A percentile compares a stretch with the other conserved stretches of the same genome.
Evolutionary conservation across 2,797 vertebrate genomes (phyloP).

Genomic region (Scleropages formosus): DNA sequence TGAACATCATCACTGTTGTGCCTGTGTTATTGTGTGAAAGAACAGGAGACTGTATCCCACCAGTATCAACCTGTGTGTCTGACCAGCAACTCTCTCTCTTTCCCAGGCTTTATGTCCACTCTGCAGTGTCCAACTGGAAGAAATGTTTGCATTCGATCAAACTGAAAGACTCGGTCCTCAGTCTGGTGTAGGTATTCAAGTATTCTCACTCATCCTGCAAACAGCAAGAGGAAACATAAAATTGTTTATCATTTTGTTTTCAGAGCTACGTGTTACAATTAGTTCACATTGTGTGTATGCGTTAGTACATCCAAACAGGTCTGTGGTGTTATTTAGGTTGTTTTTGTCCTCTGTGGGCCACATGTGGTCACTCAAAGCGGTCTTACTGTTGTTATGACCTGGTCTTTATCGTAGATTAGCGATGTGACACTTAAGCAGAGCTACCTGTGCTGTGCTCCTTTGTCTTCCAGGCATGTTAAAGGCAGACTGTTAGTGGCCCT

Average conservation of each 20-base stretch:
- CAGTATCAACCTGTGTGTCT: background rate
- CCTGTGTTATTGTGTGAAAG: background rate
- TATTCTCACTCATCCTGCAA: too few relatives aligned
- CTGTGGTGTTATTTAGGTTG: too few relatives aligned
- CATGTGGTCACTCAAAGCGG: too few relatives aligned
- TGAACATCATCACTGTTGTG: background rate
- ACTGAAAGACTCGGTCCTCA: constrained; percentile 93
- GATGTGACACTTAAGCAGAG: background rate
- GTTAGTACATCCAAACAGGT: too few relatives aligned
- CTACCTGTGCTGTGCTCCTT: background rate
- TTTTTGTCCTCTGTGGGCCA: too few relatives aligned
- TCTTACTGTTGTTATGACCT: too few relatives aligned
- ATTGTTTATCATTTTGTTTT: too few relatives aligned
- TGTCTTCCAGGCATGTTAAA: constrained; percentile 82
- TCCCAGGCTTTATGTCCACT: constrained; percentile 90
- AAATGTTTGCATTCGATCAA: constrained; percentile 97
- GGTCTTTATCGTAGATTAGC: too few relatives aligned
- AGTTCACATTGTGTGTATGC: too few relatives aligned
- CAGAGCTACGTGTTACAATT: too few relatives aligned
- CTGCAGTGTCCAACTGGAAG: constrained; percentile 90
- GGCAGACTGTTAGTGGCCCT: constrained; percentile 92
- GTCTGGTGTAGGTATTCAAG: constrained; percentile 82
- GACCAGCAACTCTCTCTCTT: constrained; percentile 16
- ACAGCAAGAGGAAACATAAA: too few relatives aligned
- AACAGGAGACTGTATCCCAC: background rate